These are phyloP conservation scores for Connochaetes taurinus DNA, from an alignment of 2,113 vertebrate genomes.

Conservation along the genomic window DNA sequence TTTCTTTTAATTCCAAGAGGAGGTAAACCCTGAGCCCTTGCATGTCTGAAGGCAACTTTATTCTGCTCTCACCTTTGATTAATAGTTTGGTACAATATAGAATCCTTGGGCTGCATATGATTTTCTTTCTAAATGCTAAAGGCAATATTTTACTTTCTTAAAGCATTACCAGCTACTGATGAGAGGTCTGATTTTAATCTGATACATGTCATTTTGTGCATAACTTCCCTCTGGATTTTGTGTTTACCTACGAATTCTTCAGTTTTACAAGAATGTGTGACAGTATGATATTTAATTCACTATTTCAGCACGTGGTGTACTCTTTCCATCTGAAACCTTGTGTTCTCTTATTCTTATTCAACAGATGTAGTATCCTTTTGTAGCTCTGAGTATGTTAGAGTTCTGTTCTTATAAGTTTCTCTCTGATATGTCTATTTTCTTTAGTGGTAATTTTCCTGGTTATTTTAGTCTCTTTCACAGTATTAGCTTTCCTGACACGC, in stretches of 20 bases:
- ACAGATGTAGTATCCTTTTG: background rate
- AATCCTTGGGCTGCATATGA: background rate
- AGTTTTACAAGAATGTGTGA: background rate
- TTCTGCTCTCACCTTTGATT: background rate
- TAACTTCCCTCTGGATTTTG: background rate
- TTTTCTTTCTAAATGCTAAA: background rate
- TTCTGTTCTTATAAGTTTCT: background rate
- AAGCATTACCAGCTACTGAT: background rate
- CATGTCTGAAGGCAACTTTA: background rate
- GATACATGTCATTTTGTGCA: background rate
- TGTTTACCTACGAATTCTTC: background rate
- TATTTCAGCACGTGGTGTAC: background rate
- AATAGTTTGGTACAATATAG: background rate
- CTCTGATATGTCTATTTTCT: slow-evolving; percentile 9
- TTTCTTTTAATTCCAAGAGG: slow-evolving; percentile 20
- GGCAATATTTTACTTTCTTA: background rate
- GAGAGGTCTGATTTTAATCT: background rate
- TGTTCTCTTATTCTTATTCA: background rate
- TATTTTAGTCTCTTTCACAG: background rate
- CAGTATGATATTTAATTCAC: background rate
- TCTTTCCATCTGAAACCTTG: background rate
- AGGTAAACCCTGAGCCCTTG: background rate
- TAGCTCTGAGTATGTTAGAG: background rate
- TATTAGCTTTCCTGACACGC: background rate
- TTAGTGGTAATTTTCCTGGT: background rate